Percentiles rank a stretch among this genome's conserved stretches.
Evolutionary conservation across 2,888 invertebrate genomes (phyloP).

Genomic region (Rotaria magnacalcarata): DNA sequence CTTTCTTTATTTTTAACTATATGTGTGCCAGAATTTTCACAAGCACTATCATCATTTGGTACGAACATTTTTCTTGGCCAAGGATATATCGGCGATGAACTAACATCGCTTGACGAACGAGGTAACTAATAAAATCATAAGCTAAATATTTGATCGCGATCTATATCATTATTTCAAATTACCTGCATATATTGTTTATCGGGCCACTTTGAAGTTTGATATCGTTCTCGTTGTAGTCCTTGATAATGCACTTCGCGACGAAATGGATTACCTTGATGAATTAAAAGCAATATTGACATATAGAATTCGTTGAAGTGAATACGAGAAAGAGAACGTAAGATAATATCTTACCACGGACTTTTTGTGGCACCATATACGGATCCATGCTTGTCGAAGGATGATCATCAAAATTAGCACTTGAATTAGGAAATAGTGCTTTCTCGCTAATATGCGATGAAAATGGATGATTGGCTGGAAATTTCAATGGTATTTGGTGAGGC

Average conservation of each 20-base stretch:
- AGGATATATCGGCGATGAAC: constrained; percentile 1
- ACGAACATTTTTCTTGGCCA: constrained; percentile 20
- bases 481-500: constrained; percentile 36
- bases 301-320: no score
- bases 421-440: constrained; percentile 42
- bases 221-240: background rate
- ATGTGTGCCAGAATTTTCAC: background rate
- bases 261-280: constrained; percentile 11
- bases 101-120: background rate
- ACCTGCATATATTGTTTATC: constrained; percentile 27
- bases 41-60: background rate
- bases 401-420: background rate
- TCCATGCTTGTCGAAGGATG: background rate
- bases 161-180: background rate
- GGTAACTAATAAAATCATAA: background rate
- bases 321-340: no score
- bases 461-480: constrained; percentile 45
- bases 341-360: background rate
- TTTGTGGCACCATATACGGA: constrained; percentile 10
- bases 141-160: background rate
- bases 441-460: constrained; percentile 45
- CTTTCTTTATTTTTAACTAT: background rate
- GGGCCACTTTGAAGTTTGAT: background rate
- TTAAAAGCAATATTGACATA: no score
- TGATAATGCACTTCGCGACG: constrained; percentile 33